Conservation (phyloP, 2,797 vertebrate genomes). For the Aphelocoma californica region DNA sequence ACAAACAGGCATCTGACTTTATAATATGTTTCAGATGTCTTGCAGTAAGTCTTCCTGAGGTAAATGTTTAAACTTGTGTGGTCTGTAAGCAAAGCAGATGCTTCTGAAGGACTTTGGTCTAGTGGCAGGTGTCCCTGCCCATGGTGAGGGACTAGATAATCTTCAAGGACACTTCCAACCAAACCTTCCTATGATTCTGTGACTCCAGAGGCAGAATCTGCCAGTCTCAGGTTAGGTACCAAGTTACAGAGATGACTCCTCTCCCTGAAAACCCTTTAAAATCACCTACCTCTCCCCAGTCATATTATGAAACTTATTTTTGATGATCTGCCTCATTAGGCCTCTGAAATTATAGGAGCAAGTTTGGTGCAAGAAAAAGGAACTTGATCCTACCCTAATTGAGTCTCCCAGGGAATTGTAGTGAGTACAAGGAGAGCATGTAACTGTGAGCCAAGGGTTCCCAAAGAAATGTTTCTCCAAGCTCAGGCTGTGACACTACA, state of each 20-base stretch:
- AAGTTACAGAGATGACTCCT: neutral
- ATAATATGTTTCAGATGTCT: neutral
- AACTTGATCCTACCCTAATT: neutral
- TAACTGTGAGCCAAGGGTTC: neutral
- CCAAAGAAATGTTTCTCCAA: constrained; percentile 5
- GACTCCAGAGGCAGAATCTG: neutral
- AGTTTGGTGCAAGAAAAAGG: neutral
- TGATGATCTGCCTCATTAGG: neutral
- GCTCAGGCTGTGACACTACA: constrained; percentile 32
- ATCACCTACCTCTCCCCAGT: neutral
- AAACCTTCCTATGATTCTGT: neutral
- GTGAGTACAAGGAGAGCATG: neutral
- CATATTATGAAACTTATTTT: neutral
- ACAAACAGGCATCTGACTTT: neutral
- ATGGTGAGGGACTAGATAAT: neutral
- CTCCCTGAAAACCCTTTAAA: neutral
- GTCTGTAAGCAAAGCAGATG: neutral
- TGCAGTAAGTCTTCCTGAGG: neutral
- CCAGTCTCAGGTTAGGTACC: neutral
- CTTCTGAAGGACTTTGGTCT: neutral
- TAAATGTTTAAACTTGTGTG: neutral
- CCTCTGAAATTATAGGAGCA: neutral
- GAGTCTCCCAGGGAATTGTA: neutral
- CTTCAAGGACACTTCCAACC: neutral
- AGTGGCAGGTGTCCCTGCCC: neutral